Percentiles rank a stretch among this genome's conserved stretches.
phyloP scores from a whole-genome alignment of 2,888 invertebrate species.

The Caradrina clavipalpis region DNA sequence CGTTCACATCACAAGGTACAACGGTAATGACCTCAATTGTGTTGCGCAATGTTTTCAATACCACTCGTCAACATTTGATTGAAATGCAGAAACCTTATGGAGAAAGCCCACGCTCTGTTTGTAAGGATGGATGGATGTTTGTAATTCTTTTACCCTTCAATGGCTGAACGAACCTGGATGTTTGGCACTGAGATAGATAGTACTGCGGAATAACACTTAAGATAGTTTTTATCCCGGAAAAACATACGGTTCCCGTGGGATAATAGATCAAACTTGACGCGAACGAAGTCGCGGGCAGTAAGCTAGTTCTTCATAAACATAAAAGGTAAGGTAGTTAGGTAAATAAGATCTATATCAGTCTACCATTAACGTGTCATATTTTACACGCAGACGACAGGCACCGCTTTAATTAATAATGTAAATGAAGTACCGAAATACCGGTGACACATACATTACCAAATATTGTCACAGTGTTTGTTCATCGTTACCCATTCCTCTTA shows the following conservation, averaged over 20 bases:
- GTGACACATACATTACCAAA: constrained; percentile 34
- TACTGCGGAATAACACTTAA: no score
- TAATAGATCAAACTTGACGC: no score
- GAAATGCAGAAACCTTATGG: background rate
- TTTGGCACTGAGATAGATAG: no score
- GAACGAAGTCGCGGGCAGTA: no score
- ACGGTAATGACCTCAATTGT: constrained; percentile 60
- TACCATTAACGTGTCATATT: constrained; percentile 7
- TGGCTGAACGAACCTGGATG: no score
- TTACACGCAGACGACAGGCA: constrained; percentile 2
- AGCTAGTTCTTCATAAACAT: no score
- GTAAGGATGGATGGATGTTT: no score
- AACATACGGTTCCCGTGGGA: no score
- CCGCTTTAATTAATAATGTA: constrained; percentile 31
- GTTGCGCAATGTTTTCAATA: constrained; percentile 40
- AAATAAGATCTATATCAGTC: background rate
- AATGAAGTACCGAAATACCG: constrained; percentile 43
- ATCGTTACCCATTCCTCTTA: constrained; percentile 14
- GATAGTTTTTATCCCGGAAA: no score
- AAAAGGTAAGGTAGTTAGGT: background rate
- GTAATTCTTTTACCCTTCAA: no score
- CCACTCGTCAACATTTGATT: constrained; percentile 8
- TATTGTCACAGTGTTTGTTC: constrained; percentile 15
- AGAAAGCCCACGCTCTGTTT: constrained; percentile 18
- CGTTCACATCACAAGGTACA: constrained; percentile 29